These are phyloP conservation scores for Syngnathus rostellatus DNA, from an alignment of 2,797 vertebrate species.

Conservation along the genomic window DNA sequence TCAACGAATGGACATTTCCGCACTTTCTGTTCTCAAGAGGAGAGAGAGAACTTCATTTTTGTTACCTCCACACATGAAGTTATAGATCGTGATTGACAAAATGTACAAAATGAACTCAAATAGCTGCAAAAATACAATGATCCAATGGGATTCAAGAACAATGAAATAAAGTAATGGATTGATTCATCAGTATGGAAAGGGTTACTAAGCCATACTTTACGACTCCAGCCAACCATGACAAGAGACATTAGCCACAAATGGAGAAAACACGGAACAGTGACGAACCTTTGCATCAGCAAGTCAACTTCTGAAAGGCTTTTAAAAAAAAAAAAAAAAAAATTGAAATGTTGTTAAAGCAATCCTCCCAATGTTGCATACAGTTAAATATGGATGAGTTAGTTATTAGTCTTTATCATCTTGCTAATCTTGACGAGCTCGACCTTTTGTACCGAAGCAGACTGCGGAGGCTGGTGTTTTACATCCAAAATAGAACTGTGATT, in stretches of 20 bases:
- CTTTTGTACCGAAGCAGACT: constrained; percentile 46
- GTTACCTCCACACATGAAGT: too few species aligned
- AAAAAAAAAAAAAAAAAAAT: constrained; percentile 38
- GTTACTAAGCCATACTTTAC: too few species aligned
- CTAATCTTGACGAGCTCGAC: constrained; percentile 52
- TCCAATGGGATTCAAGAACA: too few species aligned
- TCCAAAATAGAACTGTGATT: constrained; percentile 58
- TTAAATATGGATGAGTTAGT: constrained; percentile 65
- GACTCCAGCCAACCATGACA: too few species aligned
- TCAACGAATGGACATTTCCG: constrained; percentile 16
- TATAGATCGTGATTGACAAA: too few species aligned
- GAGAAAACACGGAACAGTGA: too few species aligned
- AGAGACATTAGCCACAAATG: too few species aligned
- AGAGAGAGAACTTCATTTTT: constrained; percentile 1
- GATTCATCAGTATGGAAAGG: too few species aligned
- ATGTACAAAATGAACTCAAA: too few species aligned
- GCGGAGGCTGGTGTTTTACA: constrained; percentile 44
- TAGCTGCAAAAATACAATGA: too few species aligned
- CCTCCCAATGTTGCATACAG: constrained; percentile 55
- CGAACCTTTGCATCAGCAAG: too few species aligned
- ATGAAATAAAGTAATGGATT: too few species aligned
- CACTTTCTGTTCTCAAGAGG: constrained; percentile 9
- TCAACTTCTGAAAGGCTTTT: constrained; percentile 24
- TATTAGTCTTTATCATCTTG: constrained; percentile 51
- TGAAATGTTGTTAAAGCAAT: constrained; percentile 23